A percentile compares a stretch with the other conserved stretches of the same genome.
These are phyloP conservation scores for Smittia aterrima DNA, from an alignment of 2,888 invertebrate species.

Conservation along the genomic window DNA sequence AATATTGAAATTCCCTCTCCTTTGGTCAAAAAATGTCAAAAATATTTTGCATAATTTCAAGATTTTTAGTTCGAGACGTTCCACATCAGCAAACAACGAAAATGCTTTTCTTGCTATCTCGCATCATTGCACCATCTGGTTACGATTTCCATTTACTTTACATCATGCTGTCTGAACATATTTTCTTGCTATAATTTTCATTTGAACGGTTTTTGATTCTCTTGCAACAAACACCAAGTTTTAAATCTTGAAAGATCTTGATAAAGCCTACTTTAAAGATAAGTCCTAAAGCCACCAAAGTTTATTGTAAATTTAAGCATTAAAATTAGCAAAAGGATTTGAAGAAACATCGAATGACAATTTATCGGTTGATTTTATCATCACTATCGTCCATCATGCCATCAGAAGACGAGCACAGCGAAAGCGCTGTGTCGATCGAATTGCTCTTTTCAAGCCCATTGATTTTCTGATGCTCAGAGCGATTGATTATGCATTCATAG, in stretches of 20 bases:
- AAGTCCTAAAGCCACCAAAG: neutral
- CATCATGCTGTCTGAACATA: too few relatives aligned
- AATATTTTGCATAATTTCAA: too few relatives aligned
- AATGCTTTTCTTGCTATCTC: neutral
- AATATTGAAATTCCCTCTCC: too few relatives aligned
- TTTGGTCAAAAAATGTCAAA: too few relatives aligned
- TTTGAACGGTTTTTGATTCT: too few relatives aligned
- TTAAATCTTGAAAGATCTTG: neutral
- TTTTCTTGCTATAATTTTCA: too few relatives aligned
- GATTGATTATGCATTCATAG: slow-evolving; percentile 35
- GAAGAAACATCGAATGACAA: neutral
- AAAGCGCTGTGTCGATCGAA: slow-evolving; percentile 31
- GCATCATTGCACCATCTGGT: neutral
- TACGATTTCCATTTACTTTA: neutral
- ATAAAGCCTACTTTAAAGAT: neutral
- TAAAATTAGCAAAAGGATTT: neutral
- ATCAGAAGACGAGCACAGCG: slow-evolving; percentile 36
- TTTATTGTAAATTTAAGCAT: neutral
- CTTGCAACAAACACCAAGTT: too few relatives aligned
- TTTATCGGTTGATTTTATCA: slow-evolving; percentile 1
- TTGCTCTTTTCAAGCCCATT: slow-evolving; percentile 31
- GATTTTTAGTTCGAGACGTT: neutral
- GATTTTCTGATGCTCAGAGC: neutral
- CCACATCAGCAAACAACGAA: neutral
- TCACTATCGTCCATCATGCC: slow-evolving; percentile 31